Conservation (phyloP, 2,888 invertebrate genomes). For the Tortricodes alternella region DNA sequence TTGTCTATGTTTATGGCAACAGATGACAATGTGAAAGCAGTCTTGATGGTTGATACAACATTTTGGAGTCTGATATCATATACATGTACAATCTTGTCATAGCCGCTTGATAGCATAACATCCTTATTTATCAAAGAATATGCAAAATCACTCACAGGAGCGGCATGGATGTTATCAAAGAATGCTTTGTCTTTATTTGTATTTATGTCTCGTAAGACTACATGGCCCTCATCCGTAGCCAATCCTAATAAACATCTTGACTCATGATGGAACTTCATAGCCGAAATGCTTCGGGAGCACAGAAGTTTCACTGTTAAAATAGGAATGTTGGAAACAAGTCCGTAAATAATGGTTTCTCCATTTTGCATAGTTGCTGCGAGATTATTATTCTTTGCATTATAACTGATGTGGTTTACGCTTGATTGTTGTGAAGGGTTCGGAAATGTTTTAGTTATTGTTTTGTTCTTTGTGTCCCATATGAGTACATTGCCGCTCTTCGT, state of each 20-base stretch:
- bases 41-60: constrained; percentile 69
- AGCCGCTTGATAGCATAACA: constrained; percentile 80
- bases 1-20: constrained; percentile 71
- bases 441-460: constrained; percentile 72
- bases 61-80: constrained; percentile 79
- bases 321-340: constrained; percentile 76
- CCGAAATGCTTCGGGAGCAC: constrained; percentile 70
- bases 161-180: constrained; percentile 79
- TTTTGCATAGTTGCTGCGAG: constrained; percentile 74
- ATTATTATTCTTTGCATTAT: constrained; percentile 74
- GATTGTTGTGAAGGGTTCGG: constrained; percentile 66
- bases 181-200: constrained; percentile 73
- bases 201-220: constrained; percentile 69
- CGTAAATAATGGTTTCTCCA: constrained; percentile 76
- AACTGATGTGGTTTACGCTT: constrained; percentile 68
- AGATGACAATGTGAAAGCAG: constrained; percentile 65
- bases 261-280: constrained; percentile 77
- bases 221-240: constrained; percentile 79
- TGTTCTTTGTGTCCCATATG: constrained; percentile 78
- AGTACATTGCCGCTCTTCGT: constrained; percentile 72
- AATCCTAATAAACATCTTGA: constrained; percentile 68
- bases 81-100: constrained; percentile 81
- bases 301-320: constrained; percentile 67
- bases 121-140: constrained; percentile 82
- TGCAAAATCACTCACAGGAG: constrained; percentile 81